These are phyloP conservation scores for Channa maculata DNA, from an alignment of 2,113 vertebrate species.

Conservation along the genomic window DNA sequence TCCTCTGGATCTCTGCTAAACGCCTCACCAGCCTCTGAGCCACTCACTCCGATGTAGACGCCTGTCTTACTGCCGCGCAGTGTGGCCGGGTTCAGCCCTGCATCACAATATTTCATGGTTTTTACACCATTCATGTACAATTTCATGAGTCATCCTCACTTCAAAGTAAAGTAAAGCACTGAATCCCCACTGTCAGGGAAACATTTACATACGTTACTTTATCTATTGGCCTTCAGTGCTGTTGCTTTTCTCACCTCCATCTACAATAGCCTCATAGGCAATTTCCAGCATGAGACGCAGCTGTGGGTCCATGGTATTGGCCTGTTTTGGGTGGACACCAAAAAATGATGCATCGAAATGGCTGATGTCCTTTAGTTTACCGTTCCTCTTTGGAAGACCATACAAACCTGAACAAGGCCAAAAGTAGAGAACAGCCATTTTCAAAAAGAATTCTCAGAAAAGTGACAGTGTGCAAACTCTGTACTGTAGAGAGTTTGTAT, in stretches of 20 bases:
- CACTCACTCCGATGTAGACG: conserved; percentile 94
- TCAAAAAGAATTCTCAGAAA: no score
- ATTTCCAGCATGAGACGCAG: conserved; percentile 93
- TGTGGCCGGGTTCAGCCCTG: conserved; percentile 88
- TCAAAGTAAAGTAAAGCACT: not conserved
- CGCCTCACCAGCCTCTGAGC: conserved; percentile 92
- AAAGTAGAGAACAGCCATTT: not conserved
- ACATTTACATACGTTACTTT: no score
- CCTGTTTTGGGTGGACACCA: conserved; percentile 93
- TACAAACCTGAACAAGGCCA: conserved; percentile 86
- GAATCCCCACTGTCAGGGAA: no score
- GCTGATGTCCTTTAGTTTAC: conserved; percentile 95
- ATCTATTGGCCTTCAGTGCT: not conserved
- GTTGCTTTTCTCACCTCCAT: conserved; percentile 85
- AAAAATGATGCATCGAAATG: conserved; percentile 96
- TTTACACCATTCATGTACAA: not conserved
- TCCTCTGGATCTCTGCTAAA: conserved; percentile 94
- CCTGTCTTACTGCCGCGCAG: conserved; percentile 91
- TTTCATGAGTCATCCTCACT: not conserved
- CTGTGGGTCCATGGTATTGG: conserved; percentile 98
- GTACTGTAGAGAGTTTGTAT: not conserved
- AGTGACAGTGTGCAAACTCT: not conserved
- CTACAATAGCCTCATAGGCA: conserved; percentile 93
- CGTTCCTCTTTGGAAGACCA: conserved; percentile 91
- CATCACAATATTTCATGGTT: not conserved